Evolutionary conservation across 2,797 vertebrate species (phyloP).

Genomic region (Eptatretus atami): DNA sequence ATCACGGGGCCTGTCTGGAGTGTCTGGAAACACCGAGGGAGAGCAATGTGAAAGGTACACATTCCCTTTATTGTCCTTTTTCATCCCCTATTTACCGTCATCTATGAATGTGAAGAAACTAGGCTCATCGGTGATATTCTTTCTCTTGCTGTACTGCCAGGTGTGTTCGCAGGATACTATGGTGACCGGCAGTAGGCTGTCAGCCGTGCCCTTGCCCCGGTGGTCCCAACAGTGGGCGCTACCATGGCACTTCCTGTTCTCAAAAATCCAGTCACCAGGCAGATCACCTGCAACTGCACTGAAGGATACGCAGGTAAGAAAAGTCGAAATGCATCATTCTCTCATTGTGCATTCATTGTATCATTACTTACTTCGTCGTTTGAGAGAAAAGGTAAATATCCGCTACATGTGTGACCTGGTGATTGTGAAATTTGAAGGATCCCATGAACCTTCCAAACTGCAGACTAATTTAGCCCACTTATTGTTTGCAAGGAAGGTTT

Average conservation of each 20-base stretch:
- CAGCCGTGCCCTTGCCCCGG: constrained; percentile 42
- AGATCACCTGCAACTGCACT: constrained; percentile 32
- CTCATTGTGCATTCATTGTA: no score
- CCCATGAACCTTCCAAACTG: no score
- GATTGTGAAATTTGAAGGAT: no score
- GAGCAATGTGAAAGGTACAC: constrained; percentile 27
- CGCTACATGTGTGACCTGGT: no score
- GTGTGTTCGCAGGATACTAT: constrained; percentile 32
- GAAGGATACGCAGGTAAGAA: constrained; percentile 30
- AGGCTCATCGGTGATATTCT: not conserved
- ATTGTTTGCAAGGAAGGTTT: no score
- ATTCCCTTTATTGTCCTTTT: not conserved
- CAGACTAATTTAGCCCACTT: no score
- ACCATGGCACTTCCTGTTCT: constrained; percentile 25
- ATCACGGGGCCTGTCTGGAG: constrained; percentile 16
- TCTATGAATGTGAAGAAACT: no score
- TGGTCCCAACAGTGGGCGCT: constrained; percentile 24
- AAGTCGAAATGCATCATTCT: no score
- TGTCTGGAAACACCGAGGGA: constrained; percentile 23
- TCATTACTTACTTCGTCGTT: no score
- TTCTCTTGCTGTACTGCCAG: constrained; percentile 10
- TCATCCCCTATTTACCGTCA: no score
- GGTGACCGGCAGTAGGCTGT: constrained; percentile 39
- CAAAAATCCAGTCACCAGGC: constrained; percentile 16
- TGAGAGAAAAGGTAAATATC: no score